Evolutionary conservation across 2,113 vertebrate species (phyloP).

Genomic region (Perca schrenkii): DNA sequence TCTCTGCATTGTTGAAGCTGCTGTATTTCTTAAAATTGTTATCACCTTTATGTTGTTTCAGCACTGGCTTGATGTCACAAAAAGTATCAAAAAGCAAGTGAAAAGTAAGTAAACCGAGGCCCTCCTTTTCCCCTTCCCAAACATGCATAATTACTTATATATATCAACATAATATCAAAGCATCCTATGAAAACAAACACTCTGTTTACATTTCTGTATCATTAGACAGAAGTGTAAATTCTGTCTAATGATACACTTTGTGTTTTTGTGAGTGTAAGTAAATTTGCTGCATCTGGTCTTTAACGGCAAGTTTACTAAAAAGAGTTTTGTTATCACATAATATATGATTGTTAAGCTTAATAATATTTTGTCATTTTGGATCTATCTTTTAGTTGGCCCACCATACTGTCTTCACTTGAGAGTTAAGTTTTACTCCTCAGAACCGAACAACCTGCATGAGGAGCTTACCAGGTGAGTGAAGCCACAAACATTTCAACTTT

Average conservation of each 20-base stretch:
- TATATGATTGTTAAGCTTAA: background rate
- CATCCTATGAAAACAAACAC: background rate
- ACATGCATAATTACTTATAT: background rate
- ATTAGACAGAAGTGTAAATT: background rate
- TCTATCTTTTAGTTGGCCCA: conserved; percentile 88
- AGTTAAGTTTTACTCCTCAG: conserved; percentile 99
- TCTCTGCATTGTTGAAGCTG: background rate
- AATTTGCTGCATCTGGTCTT: background rate
- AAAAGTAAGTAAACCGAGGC: conserved; percentile 92
- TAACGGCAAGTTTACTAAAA: background rate
- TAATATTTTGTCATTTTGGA: background rate
- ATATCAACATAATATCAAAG: background rate
- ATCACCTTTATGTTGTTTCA: conserved; percentile 76
- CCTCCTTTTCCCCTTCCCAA: background rate
- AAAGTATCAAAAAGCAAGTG: conserved; percentile 99
- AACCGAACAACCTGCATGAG: conserved; percentile 98
- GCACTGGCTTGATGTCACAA: conserved; percentile 98
- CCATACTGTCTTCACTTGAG: conserved; percentile 98
- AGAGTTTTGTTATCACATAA: background rate
- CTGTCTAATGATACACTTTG: background rate
- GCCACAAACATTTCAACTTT: background rate
- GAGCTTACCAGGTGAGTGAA: conserved; percentile 92
- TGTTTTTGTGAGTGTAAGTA: background rate
- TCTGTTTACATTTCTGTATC: background rate
- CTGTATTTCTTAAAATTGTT: conserved; percentile 24